Conservation (phyloP, 1,140 invertebrate species). For the Diuraphis noxia region DNA sequence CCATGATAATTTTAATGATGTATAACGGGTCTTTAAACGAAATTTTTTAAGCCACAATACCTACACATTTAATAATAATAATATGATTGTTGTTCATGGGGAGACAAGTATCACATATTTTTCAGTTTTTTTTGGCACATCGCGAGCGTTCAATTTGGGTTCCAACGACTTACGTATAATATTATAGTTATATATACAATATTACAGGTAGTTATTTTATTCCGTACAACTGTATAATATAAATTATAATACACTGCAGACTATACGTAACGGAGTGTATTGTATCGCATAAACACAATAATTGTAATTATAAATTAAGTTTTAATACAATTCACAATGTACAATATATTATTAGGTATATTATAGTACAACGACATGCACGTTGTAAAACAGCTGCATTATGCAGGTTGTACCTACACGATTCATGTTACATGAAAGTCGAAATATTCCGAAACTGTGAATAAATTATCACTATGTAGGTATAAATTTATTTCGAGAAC, state of each 20-base stretch:
- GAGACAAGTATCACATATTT: background rate
- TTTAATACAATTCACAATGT: constrained; percentile 10
- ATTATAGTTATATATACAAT: background rate
- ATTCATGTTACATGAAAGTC: background rate
- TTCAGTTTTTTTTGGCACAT: background rate
- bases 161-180: background rate
- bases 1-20: background rate
- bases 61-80: background rate
- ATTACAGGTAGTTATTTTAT: background rate
- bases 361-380: background rate
- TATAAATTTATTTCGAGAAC: background rate
- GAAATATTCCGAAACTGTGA: constrained; percentile 6
- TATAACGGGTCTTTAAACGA: background rate
- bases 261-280: background rate
- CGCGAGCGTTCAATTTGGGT: background rate
- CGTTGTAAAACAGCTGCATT: background rate
- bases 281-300: background rate
- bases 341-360: background rate
- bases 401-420: background rate
- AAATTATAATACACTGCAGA: background rate
- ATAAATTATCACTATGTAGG: background rate
- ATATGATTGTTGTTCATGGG: background rate
- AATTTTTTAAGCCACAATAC: background rate
- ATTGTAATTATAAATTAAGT: constrained; percentile 1
- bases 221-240: background rate